These are phyloP conservation scores for Plotosus lineatus DNA, from an alignment of 2,113 vertebrate species.

Conservation along the genomic window DNA sequence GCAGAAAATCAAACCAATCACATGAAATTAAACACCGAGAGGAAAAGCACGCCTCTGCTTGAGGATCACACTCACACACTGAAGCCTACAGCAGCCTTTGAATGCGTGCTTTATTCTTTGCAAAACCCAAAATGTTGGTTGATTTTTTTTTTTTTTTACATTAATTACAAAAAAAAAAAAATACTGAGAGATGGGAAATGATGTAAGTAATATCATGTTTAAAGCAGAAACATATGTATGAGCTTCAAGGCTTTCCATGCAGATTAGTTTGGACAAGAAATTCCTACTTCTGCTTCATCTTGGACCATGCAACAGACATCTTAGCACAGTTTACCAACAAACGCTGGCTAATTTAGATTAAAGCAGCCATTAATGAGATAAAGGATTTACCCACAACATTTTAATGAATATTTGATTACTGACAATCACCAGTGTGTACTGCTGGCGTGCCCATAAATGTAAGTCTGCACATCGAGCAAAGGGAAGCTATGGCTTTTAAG, in stretches of 20 bases:
- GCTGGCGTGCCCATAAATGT: background rate
- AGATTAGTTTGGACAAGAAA: background rate
- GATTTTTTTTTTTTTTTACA: background rate
- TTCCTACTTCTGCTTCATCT: slow-evolving; percentile 4
- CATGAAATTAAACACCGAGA: background rate
- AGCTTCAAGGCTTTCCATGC: background rate
- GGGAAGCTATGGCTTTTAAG: background rate
- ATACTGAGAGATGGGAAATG: background rate
- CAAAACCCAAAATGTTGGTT: background rate
- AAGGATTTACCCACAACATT: background rate
- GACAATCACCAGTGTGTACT: background rate
- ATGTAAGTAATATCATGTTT: slow-evolving; percentile 14
- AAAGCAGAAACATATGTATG: background rate
- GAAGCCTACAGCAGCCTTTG: background rate
- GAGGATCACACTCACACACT: background rate
- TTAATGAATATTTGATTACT: background rate
- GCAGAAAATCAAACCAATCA: slow-evolving; percentile 18
- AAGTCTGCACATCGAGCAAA: background rate
- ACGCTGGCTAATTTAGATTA: background rate
- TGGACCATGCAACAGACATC: background rate
- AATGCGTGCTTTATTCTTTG: background rate
- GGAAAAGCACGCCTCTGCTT: background rate
- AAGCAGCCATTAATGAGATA: background rate
- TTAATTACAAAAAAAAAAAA: background rate
- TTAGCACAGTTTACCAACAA: background rate